Conservation (phyloP, 1,140 invertebrate species). For the Lordiphosa clarofinis region DNA sequence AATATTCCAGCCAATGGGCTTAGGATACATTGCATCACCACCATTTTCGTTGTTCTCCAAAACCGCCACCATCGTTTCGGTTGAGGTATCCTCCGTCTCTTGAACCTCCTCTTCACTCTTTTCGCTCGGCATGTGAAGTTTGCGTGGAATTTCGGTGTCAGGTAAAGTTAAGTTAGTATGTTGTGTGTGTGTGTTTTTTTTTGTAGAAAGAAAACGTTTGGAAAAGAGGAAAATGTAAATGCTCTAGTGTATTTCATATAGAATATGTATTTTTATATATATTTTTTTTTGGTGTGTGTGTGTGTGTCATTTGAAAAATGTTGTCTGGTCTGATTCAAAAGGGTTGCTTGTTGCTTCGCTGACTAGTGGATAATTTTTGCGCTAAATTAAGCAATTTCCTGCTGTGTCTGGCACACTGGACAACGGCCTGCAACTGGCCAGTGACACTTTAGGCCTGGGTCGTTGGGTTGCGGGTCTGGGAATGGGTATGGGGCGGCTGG, state of each 20-base stretch:
- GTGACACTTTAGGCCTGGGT: not conserved
- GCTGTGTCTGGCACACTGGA: slow-evolving; percentile 28
- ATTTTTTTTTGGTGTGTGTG: slow-evolving; percentile 2
- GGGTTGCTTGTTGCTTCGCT: slow-evolving; percentile 26
- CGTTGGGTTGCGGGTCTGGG: not conserved
- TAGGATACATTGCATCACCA: not conserved
- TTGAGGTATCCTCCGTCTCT: slow-evolving; percentile 3
- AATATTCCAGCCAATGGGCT: slow-evolving; percentile 35
- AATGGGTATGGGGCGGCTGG: not conserved
- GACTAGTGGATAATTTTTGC: slow-evolving; percentile 63
- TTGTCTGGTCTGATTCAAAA: slow-evolving; percentile 3
- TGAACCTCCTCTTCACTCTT: not conserved
- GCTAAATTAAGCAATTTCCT: slow-evolving; percentile 74
- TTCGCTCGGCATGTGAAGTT: slow-evolving; percentile 9
- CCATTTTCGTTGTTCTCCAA: not conserved
- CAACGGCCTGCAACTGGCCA: slow-evolving; percentile 12
- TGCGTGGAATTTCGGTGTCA: not conserved
- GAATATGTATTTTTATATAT: no score
- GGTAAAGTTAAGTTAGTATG: not conserved
- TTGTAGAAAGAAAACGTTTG: no score
- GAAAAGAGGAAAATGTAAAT: no score
- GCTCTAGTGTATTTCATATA: no score
- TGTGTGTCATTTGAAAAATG: slow-evolving; percentile 7
- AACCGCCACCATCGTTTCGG: not conserved
- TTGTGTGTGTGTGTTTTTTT: slow-evolving; percentile 8